A percentile compares a stretch with the other conserved stretches of the same genome.
phyloP scores from a whole-genome alignment of 2,797 vertebrate genomes.

The Molossus molossus region DNA sequence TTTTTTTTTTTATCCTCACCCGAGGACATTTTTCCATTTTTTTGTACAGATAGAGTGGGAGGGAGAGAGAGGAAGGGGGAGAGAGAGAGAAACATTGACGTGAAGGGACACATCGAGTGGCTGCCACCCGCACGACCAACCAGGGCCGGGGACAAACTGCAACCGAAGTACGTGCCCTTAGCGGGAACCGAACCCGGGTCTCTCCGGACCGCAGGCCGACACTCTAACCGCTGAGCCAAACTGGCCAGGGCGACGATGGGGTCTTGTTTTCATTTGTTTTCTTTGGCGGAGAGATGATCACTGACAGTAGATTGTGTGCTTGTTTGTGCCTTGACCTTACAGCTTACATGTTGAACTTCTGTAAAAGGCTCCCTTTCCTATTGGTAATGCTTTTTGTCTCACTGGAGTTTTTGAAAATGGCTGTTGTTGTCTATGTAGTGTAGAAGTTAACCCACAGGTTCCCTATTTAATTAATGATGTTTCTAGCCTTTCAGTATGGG shows the following conservation, averaged over 20 bases:
- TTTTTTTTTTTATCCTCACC: not conserved
- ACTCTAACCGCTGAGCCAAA: too few species aligned
- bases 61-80: too few species aligned
- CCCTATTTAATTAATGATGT: not conserved
- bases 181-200: too few species aligned
- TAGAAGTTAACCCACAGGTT: not conserved
- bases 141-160: too few species aligned
- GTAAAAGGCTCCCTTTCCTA: not conserved
- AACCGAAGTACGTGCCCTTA: too few species aligned
- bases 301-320: not conserved
- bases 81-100: too few species aligned
- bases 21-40: too few species aligned
- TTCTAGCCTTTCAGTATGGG: not conserved
- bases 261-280: not conserved
- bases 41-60: too few species aligned
- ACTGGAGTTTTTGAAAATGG: conserved; percentile 21
- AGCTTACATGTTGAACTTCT: not conserved
- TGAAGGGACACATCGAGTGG: too few species aligned
- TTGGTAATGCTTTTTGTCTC: not conserved
- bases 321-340: conserved; percentile 15
- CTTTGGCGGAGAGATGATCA: not conserved
- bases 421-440: not conserved
- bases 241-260: not conserved
- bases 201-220: too few species aligned
- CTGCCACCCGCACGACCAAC: too few species aligned